phyloP scores from a whole-genome alignment of 2,888 invertebrate species.

The Melanophora roralis region DNA sequence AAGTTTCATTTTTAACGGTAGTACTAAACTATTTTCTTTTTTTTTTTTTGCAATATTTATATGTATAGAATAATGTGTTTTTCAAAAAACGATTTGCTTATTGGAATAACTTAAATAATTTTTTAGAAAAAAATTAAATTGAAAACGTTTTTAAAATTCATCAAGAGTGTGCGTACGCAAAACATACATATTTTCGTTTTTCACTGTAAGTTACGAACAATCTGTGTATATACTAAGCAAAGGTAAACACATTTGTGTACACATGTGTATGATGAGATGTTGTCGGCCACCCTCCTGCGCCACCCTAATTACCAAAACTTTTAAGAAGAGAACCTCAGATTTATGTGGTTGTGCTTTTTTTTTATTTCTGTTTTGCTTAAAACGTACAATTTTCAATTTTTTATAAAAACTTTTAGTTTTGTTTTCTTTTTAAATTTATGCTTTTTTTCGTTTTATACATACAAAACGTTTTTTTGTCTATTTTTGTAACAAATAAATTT shows the following conservation, averaged over 20 bases:
- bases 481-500: slow-evolving; percentile 48
- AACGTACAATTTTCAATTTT: slow-evolving; percentile 37
- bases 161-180: no score
- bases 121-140: no score
- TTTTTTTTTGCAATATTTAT: no score
- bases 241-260: background rate
- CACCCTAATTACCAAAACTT: slow-evolving; percentile 45
- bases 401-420: slow-evolving; percentile 2
- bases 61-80: no score
- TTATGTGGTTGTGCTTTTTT: slow-evolving; percentile 3
- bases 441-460: slow-evolving; percentile 23
- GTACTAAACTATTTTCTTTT: no score
- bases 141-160: no score
- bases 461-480: slow-evolving; percentile 42
- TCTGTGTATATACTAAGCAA: slow-evolving; percentile 15
- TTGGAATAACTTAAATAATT: no score
- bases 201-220: slow-evolving; percentile 20
- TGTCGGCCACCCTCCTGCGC: slow-evolving; percentile 40
- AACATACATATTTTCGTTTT: slow-evolving; percentile 9
- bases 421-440: background rate
- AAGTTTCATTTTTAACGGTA: no score
- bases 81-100: no score
- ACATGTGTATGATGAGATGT: background rate
- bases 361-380: background rate
- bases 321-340: slow-evolving; percentile 21